Percentiles rank a stretch among this genome's conserved stretches.
phyloP scores from a whole-genome alignment of 2,797 vertebrate species.

The Eptatretus atami region DNA sequence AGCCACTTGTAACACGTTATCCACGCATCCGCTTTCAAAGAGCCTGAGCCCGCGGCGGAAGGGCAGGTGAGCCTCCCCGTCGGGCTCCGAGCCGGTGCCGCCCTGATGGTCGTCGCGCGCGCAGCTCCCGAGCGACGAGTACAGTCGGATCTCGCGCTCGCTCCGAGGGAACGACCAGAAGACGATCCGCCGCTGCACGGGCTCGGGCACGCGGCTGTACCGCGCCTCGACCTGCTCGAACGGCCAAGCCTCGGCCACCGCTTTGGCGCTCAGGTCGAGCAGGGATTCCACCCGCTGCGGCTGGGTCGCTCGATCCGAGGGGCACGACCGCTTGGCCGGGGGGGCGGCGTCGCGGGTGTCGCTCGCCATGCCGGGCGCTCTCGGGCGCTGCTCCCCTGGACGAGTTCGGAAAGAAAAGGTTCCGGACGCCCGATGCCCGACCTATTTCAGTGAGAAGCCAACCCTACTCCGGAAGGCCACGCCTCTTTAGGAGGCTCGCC shows the following conservation, averaged over 20 bases:
- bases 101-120: constrained; percentile 10
- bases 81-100: constrained; percentile 17
- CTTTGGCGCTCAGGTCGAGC: constrained; percentile 73
- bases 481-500: too few species aligned
- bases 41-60: constrained; percentile 70
- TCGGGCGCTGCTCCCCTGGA: too few species aligned
- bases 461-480: too few species aligned
- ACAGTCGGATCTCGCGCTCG: constrained; percentile 93
- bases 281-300: constrained; percentile 31
- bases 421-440: too few species aligned
- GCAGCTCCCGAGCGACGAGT: constrained; percentile 75
- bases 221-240: constrained; percentile 85
- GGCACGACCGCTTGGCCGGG: neutral
- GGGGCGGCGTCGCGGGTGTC: too few species aligned
- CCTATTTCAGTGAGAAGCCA: too few species aligned
- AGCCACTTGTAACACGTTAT: constrained; percentile 92
- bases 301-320: neutral
- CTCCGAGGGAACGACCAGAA: constrained; percentile 88
- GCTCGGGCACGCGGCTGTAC: constrained; percentile 85
- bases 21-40: constrained; percentile 73
- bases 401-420: too few species aligned
- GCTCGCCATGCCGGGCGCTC: too few species aligned
- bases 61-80: constrained; percentile 40
- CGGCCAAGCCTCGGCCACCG: constrained; percentile 83
- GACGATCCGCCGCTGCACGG: constrained; percentile 79